Evolutionary conservation across 2,113 vertebrate species (phyloP).

Genomic region (Scolopax mira): DNA sequence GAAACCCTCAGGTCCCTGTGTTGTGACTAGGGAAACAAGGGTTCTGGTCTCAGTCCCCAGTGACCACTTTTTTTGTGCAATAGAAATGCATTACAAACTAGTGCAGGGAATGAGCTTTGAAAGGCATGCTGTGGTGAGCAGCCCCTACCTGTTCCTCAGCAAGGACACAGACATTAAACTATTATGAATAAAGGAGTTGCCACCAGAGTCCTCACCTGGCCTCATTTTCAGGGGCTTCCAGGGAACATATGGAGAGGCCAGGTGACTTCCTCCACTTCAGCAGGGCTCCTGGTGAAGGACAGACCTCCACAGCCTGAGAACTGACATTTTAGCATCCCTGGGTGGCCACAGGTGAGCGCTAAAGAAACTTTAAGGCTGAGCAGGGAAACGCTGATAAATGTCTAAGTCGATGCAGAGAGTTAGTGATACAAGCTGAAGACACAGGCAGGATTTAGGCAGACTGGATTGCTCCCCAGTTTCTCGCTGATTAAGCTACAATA

Average conservation of each 20-base stretch:
- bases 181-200: background rate
- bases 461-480: background rate
- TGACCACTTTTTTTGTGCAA: background rate
- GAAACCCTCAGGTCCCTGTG: background rate
- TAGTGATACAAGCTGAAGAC: background rate
- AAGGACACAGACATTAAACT: background rate
- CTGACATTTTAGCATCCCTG: background rate
- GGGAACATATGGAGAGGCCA: background rate
- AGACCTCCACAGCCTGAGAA: background rate
- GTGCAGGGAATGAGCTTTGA: background rate
- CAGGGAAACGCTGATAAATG: background rate
- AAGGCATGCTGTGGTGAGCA: rapidly evolving
- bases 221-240: background rate
- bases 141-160: background rate
- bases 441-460: background rate
- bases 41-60: background rate
- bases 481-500: background rate
- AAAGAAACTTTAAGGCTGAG: background rate
- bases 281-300: background rate
- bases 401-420: background rate
- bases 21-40: background rate
- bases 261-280: background rate
- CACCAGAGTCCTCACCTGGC: background rate
- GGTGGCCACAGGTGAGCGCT: background rate
- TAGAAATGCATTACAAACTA: background rate